Evolutionary conservation across 2,113 vertebrate species (phyloP), one percentile per base, ranked within the genome.

Genomic region (Antennarius striatus): DNA sequence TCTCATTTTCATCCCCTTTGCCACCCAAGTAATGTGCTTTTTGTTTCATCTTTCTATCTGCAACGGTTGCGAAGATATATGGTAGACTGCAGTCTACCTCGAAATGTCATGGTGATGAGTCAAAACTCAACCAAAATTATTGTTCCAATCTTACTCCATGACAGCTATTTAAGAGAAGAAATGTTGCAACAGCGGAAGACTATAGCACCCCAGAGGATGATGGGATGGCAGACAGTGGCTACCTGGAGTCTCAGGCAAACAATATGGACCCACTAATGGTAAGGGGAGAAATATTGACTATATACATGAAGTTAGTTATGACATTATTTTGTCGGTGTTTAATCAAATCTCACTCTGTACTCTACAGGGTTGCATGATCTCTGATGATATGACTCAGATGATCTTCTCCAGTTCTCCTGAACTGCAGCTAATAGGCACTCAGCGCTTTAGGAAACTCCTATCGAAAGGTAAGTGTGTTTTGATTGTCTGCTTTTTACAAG

Each of bases 331-430:
- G 1, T 76, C 10, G 62, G 22, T 62, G 4, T 60, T 55, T 62
- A 15, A n/a, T 52, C 10, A 56, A 30, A n/a, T 52, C 5, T 68
- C 6, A 4, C 1, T 49, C 29, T 63, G 10, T 80, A 30, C 49
- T 49, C 0, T 13, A 8, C 66, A 94, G 93, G 85, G 89, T 71
- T 94, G 91, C 39, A 94, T 95, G 57, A 98, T 99, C 84, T 96
- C 96, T n/a, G 93, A 95, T 43, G 98, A 99, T 88, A 99, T 99
- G 98, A 98, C 93, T 61, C 95, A 98, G 83, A 98, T 98, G 96
- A 99, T 99, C 87, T 98, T 98, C 91, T 98, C 96, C 28, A 95
- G 94, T 71, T 94, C 93, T 62, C 95, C 96, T 64, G 97, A 98
- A 71, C 96, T 98, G 62, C 98, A 99, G 82, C 95, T 99, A 75